phyloP scores from a whole-genome alignment of 2,797 vertebrate genomes.

The Channallabes apus region DNA sequence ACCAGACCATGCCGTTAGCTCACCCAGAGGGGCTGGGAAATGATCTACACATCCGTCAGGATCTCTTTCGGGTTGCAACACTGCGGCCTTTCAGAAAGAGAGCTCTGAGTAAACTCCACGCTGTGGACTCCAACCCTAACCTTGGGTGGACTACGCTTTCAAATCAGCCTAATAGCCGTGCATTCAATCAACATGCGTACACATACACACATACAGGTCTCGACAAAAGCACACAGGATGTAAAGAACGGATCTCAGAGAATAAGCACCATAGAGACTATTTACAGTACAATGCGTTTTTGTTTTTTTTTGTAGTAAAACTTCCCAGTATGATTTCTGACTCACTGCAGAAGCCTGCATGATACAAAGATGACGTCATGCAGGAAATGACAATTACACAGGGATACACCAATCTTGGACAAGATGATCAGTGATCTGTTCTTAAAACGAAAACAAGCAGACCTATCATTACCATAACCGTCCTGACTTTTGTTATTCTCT shows the following conservation, averaged over 20 bases:
- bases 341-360: not conserved
- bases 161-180: slow-evolving; percentile 38
- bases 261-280: not conserved
- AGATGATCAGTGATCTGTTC: slow-evolving; percentile 14
- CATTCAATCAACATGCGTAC: slow-evolving; percentile 13
- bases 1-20: slow-evolving; percentile 38
- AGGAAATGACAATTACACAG: not conserved
- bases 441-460: not conserved
- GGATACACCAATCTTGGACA: not conserved
- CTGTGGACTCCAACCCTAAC: not conserved
- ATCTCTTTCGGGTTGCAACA: slow-evolving; percentile 57
- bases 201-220: not conserved
- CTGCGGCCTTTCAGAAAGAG: slow-evolving; percentile 62
- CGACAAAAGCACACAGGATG: not conserved
- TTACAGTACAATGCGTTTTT: not conserved
- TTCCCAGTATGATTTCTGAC: not conserved
- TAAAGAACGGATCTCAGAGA: slow-evolving; percentile 27
- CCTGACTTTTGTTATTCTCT: not conserved
- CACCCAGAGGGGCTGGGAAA: slow-evolving; percentile 41
- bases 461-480: slow-evolving; percentile 8
- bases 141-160: slow-evolving; percentile 35
- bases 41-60: slow-evolving; percentile 61
- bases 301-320: not conserved
- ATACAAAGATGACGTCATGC: slow-evolving; percentile 21
- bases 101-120: slow-evolving; percentile 20